Base-by-base conservation (phyloP, 2,888 invertebrate species). In the Synanthedon tipuliformis region DNA sequence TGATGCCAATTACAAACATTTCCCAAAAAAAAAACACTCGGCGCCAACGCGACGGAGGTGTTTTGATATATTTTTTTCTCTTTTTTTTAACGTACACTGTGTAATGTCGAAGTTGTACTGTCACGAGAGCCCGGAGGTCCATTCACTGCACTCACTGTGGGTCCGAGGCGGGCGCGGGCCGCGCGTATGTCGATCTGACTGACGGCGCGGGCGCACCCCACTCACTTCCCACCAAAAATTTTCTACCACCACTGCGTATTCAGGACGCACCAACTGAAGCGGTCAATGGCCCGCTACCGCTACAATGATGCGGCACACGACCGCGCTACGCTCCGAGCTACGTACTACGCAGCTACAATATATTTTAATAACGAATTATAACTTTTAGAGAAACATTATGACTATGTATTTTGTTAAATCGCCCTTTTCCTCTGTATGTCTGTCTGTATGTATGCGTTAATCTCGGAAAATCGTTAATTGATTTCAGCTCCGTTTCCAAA, bases 1-100 rank as follows among this genome's bases (percentile, higher is more conserved):
- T 70, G 78, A 86, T 86, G 86, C 87, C 86, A 86, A 86, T 87
- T 81, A 84, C 85, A 85, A 79, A 75, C 72, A 75, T 75, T 78
- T 78, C 77, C 78, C 69, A 71, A 34, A 72, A 75, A 65, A 71
- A 40, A 73, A 75, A 75, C 75, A 65, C 63, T 66, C 58, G 50
- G 67, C 58, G 60, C 66, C 66, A 59, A 56, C 62, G 65, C 66
- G 65, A 64, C 58, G 63, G 63, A 54, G 54, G 69, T 68, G 72
- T 66, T 68, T 68, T 63, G 55, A 61, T 34, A 53, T 57, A 61
- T 59, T 71, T 67, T 65, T 64, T 71, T 67, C 64, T 64, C 61
- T 60, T 60, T 63, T 63, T 64, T 63, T 60, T 60, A 78, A 83
- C 81, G 79, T 83, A 82, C 84, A 84, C 84, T 81, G 73, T 66